Evolutionary conservation across 2,888 invertebrate species (phyloP).

Genomic region (Cephus pygmeus): DNA sequence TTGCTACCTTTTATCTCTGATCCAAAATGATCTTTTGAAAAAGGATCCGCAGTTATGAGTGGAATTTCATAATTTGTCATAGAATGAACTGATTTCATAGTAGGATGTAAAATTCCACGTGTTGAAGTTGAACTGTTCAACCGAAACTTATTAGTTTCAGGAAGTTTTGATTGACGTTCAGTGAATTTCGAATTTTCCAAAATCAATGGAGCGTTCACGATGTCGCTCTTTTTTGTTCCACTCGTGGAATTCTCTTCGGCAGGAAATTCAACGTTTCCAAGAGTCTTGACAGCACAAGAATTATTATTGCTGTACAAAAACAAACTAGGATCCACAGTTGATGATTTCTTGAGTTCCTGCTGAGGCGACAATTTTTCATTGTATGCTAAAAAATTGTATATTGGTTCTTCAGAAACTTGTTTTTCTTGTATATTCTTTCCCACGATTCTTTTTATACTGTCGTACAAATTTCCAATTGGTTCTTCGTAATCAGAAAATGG

Average conservation of each 20-base stretch:
- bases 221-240: not conserved
- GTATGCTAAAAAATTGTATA: not conserved
- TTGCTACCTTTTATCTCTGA: not conserved
- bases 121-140: not conserved
- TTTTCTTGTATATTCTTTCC: constrained; percentile 13
- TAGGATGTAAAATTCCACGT: not conserved
- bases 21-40: not conserved
- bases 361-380: not conserved
- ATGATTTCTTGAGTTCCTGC: not conserved
- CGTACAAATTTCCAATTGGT: constrained; percentile 20
- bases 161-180: not conserved
- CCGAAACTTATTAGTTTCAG: not conserved
- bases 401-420: not conserved
- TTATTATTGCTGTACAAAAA: not conserved
- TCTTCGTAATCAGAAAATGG: not conserved
- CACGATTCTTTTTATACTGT: constrained; percentile 21
- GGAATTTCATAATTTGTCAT: not conserved
- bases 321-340: not conserved
- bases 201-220: not conserved
- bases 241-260: not conserved
- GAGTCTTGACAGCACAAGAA: not conserved
- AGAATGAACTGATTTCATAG: not conserved
- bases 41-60: not conserved
- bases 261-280: not conserved
- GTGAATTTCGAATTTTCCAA: not conserved